phyloP scores from a whole-genome alignment of 2,113 vertebrate genomes.

The Chroicocephalus ridibundus region DNA sequence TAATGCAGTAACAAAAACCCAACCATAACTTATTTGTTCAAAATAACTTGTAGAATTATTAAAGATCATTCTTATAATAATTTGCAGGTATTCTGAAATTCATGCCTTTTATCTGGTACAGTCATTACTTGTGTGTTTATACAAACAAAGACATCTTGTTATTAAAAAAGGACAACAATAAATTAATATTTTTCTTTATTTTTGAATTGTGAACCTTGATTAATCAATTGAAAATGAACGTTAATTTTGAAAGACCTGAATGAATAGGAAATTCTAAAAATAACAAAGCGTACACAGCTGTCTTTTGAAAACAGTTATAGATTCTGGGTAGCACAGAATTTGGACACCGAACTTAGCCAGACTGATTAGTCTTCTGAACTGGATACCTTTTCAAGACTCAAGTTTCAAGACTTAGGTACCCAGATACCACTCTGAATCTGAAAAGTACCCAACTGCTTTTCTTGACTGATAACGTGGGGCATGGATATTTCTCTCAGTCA shows the following conservation, averaged over 20 bases:
- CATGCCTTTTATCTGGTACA: background rate
- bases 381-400: background rate
- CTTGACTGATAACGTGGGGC: background rate
- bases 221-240: background rate
- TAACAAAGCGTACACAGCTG: background rate
- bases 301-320: background rate
- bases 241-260: background rate
- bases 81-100: background rate
- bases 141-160: background rate
- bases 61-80: background rate
- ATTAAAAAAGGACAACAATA: background rate
- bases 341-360: fast-evolving
- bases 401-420: background rate
- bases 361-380: background rate
- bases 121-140: background rate
- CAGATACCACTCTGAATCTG: background rate
- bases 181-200: background rate
- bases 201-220: background rate
- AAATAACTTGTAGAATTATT: conserved; percentile 26
- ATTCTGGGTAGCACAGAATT: background rate
- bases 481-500: background rate
- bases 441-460: background rate
- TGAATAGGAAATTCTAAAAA: background rate
- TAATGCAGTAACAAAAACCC: background rate
- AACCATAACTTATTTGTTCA: conserved; percentile 36